phyloP scores from a whole-genome alignment of 1,140 invertebrate species.

The Caerostris extrusa region DNA sequence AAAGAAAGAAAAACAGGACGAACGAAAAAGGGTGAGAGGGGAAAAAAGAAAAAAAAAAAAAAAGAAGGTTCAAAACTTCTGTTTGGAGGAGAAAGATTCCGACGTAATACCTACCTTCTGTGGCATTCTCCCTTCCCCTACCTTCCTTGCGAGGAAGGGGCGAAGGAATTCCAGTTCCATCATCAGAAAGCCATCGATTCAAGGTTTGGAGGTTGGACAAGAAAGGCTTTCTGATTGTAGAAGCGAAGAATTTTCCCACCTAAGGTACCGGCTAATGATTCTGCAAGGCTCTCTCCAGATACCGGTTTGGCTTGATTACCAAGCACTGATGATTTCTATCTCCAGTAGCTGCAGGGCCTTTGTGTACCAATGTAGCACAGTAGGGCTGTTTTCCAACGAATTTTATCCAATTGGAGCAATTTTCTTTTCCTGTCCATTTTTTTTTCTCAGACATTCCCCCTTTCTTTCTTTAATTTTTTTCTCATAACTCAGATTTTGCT shows the following conservation, averaged over 20 bases:
- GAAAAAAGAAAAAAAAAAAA: not conserved
- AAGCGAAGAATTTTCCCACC: constrained; percentile 71
- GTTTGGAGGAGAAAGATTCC: constrained; percentile 40
- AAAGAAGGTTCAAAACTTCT: constrained; percentile 53
- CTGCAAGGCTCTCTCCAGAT: constrained; percentile 2
- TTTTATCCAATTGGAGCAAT: constrained; percentile 14
- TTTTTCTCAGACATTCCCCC: not conserved
- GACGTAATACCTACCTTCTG: constrained; percentile 52
- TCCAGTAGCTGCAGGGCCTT: constrained; percentile 24
- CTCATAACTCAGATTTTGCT: not conserved
- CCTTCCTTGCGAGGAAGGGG: not conserved
- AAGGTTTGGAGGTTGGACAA: constrained; percentile 54
- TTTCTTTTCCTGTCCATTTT: constrained; percentile 15
- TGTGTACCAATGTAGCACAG: constrained; percentile 12
- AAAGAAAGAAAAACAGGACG: not conserved
- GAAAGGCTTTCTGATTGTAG: constrained; percentile 49
- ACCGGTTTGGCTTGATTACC: constrained; percentile 59
- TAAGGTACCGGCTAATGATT: constrained; percentile 62
- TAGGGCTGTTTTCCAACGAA: constrained; percentile 32
- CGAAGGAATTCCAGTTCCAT: constrained; percentile 45
- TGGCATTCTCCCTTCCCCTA: not conserved
- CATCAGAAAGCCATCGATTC: constrained; percentile 74
- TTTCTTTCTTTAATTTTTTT: not conserved
- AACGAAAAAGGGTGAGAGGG: not conserved
- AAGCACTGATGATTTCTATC: constrained; percentile 56